Evolutionary conservation across 1,140 invertebrate genomes (phyloP).

Genomic region (Zaprionus davidi): DNA sequence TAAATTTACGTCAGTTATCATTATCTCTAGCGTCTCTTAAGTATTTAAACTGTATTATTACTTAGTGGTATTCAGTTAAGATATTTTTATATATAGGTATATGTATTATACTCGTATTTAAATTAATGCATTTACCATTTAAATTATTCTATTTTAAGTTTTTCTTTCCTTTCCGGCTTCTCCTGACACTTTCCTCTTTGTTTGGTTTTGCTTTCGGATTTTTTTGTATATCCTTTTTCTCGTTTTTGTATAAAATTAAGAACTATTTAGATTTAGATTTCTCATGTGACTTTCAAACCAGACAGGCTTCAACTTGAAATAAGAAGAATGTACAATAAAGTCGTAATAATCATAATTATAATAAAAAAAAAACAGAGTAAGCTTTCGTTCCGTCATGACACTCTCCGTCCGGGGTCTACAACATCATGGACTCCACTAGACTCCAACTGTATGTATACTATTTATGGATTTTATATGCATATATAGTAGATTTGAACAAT

Average conservation of each 20-base stretch:
- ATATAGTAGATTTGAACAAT: slow-evolving; percentile 13
- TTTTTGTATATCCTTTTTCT: slow-evolving; percentile 14
- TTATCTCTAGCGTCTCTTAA: slow-evolving; percentile 70
- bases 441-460: slow-evolving; percentile 14
- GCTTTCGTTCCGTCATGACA: slow-evolving; percentile 40
- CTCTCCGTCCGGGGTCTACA: slow-evolving; percentile 20
- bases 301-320: slow-evolving; percentile 48
- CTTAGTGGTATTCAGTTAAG: slow-evolving; percentile 69
- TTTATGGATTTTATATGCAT: slow-evolving; percentile 9
- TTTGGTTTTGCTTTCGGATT: slow-evolving; percentile 8
- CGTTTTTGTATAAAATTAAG: slow-evolving; percentile 59
- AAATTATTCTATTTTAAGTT: slow-evolving; percentile 51
- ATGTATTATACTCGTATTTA: slow-evolving; percentile 41
- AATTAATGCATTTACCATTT: slow-evolving; percentile 44
- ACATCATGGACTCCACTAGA: slow-evolving; percentile 2
- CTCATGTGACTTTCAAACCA: slow-evolving; percentile 66
- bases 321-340: slow-evolving; percentile 37
- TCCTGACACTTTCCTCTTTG: neutral
- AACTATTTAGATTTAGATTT: slow-evolving; percentile 57
- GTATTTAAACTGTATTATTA: slow-evolving; percentile 70
- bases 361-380: slow-evolving; percentile 9
- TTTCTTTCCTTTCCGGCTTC: slow-evolving; percentile 3
- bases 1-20: slow-evolving; percentile 67
- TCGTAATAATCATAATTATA: slow-evolving; percentile 4
- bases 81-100: slow-evolving; percentile 39